Conservation (phyloP, 2,797 vertebrate genomes). For the Rhabdomys pumilio region DNA sequence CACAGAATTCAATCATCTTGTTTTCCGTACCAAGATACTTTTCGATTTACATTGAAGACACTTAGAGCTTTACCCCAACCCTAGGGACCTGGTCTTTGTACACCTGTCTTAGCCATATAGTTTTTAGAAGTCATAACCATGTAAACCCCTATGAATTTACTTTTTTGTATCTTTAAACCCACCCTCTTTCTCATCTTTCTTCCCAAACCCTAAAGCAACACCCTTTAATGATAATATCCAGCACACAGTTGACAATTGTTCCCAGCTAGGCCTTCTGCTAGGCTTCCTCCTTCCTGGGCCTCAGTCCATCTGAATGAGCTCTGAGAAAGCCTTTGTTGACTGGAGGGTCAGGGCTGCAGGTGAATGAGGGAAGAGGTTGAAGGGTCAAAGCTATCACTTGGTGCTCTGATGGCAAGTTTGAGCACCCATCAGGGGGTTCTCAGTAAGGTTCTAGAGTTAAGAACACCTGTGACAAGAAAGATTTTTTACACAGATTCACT, state of each 20-base stretch:
- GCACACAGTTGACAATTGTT: background rate
- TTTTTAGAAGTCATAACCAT: background rate
- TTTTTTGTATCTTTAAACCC: background rate
- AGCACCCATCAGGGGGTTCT: background rate
- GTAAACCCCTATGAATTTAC: constrained; percentile 1
- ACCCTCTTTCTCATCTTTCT: background rate
- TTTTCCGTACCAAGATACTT: constrained; percentile 8
- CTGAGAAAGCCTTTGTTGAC: background rate
- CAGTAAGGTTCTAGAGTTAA: background rate
- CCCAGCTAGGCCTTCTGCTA: background rate
- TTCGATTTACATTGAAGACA: background rate
- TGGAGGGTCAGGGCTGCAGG: background rate
- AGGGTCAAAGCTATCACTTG: background rate
- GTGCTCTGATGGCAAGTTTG: background rate
- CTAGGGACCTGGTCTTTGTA: background rate
- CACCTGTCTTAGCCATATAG: background rate
- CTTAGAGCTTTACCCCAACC: background rate
- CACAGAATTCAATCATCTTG: background rate
- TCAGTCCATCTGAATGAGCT: background rate
- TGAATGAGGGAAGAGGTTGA: background rate
- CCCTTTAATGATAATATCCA: background rate
- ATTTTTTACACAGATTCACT: constrained; percentile 55
- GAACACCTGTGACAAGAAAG: background rate
- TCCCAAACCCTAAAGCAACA: background rate
- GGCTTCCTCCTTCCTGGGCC: background rate